Percentiles rank a stretch among this genome's conserved stretches.
These are phyloP conservation scores for Nymphalis urticae DNA, from an alignment of 2,888 invertebrate genomes.

Conservation along the genomic window DNA sequence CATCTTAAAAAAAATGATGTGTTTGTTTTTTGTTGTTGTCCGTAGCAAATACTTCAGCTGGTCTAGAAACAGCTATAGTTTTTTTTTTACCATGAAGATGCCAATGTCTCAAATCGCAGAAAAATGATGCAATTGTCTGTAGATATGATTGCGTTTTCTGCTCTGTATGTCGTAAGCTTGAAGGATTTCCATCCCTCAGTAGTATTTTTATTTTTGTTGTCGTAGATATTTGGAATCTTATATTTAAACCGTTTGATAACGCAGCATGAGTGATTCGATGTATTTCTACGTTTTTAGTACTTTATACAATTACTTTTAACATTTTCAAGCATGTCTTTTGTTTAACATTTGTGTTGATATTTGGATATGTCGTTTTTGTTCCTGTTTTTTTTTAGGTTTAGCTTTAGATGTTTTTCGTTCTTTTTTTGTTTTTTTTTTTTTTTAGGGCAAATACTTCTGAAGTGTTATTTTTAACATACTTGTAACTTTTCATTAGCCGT, in stretches of 20 bases:
- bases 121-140: background rate
- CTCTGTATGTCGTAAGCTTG: constrained; percentile 28
- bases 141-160: constrained; percentile 7
- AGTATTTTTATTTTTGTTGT: constrained; percentile 44
- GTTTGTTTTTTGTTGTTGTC: constrained; percentile 2
- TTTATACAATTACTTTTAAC: constrained; percentile 21
- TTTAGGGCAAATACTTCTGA: constrained; percentile 2
- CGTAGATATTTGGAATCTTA: constrained; percentile 26
- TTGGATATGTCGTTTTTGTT: constrained; percentile 14
- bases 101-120: constrained; percentile 19
- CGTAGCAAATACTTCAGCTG: background rate
- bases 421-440: constrained; percentile 10
- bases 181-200: constrained; percentile 24
- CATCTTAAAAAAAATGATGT: background rate
- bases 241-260: constrained; percentile 32
- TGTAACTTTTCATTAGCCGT: background rate
- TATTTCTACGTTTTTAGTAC: constrained; percentile 16
- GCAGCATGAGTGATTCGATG: constrained; percentile 33
- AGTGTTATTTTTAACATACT: constrained; percentile 8
- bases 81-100: constrained; percentile 5
- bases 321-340: constrained; percentile 35
- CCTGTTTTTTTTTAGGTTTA: constrained; percentile 28
- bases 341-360: constrained; percentile 22
- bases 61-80: background rate
- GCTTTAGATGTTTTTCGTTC: constrained; percentile 24